A percentile compares a stretch with the other conserved stretches of the same genome.
Evolutionary conservation across 2,113 vertebrate species (phyloP).

Genomic region (Neotoma lepida): DNA sequence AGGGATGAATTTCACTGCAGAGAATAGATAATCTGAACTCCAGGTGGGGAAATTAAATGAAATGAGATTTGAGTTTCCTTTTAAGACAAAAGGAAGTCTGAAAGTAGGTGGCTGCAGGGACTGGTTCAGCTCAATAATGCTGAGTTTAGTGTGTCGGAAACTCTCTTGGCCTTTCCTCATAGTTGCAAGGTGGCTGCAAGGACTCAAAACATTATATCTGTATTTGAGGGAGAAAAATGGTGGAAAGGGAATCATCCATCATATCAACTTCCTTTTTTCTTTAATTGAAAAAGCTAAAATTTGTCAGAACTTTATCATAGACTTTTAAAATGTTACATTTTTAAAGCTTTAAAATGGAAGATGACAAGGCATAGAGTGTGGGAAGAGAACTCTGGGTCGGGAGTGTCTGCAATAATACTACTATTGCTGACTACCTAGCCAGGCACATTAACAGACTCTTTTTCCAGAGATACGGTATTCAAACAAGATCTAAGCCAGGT

Average conservation of each 20-base stretch:
- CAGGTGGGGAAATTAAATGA: not conserved
- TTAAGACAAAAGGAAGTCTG: conserved; percentile 24
- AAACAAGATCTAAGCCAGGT: not conserved
- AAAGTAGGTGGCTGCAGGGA: not conserved
- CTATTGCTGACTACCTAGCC: not conserved
- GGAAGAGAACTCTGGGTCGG: not conserved
- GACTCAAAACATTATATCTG: not conserved
- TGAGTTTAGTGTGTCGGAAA: not conserved
- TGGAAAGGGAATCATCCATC: not conserved
- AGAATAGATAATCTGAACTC: conserved; percentile 26
- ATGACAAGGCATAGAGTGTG: not conserved
- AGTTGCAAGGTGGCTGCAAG: not conserved
- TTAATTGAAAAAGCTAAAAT: not conserved
- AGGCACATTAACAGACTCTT: not conserved
- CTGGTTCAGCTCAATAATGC: not conserved
- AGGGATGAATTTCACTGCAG: conserved; percentile 20
- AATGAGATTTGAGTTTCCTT: conserved; percentile 28
- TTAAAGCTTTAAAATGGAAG: conserved; percentile 36
- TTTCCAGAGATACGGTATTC: not conserved
- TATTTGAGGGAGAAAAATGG: conserved; percentile 24
- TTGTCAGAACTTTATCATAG: not conserved
- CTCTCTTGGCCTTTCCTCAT: conserved; percentile 35
- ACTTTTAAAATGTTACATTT: not conserved
- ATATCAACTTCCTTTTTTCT: not conserved
- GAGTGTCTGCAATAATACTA: not conserved